These are phyloP conservation scores for Bombus waltoni DNA, from an alignment of 1,140 invertebrate genomes.

Conservation along the genomic window DNA sequence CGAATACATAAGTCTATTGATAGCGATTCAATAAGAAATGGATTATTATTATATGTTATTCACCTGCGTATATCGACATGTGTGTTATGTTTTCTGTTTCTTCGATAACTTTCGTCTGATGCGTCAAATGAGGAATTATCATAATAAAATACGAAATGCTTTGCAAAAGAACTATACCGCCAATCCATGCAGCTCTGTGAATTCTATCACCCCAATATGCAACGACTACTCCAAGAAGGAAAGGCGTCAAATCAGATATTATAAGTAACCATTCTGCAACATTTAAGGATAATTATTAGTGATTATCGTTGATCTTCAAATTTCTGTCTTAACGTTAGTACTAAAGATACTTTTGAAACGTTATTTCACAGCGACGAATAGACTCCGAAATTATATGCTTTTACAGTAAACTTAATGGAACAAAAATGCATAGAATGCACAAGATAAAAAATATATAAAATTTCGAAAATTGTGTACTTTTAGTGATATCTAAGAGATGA, in stretches of 20 bases:
- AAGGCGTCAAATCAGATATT: slow-evolving; percentile 83
- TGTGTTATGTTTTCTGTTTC: slow-evolving; percentile 73
- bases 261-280: slow-evolving; percentile 84
- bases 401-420: not conserved
- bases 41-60: not conserved
- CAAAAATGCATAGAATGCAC: not conserved
- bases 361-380: not conserved
- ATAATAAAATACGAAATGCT: slow-evolving; percentile 81
- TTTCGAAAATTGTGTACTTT: not conserved
- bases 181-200: slow-evolving; percentile 85
- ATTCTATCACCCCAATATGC: slow-evolving; percentile 85
- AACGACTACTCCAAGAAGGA: slow-evolving; percentile 82
- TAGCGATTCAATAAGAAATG: not conserved
- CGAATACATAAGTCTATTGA: too few relatives aligned
- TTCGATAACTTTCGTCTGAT: slow-evolving; percentile 72
- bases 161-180: slow-evolving; percentile 84
- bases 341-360: not conserved
- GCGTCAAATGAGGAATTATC: slow-evolving; percentile 84
- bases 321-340: not conserved
- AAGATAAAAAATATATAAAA: not conserved
- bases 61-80: slow-evolving; percentile 76
- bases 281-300: not conserved
- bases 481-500: not conserved
- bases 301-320: not conserved
- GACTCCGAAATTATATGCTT: not conserved